Conservation (phyloP, 2,888 invertebrate genomes). For the Girardia tigrina region DNA sequence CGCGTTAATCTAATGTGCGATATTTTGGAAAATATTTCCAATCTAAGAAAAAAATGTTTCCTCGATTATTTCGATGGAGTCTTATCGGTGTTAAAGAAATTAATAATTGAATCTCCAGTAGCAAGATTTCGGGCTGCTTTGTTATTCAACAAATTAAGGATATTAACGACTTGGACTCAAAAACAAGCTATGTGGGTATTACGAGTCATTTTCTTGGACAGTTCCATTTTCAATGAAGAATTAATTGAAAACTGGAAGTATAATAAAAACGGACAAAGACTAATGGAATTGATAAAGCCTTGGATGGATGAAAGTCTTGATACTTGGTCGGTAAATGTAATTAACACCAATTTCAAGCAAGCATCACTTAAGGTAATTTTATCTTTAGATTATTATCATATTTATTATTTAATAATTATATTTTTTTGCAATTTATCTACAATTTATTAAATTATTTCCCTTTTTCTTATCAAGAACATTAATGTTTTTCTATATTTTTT, state of each 20-base stretch:
- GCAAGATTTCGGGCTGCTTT: slow-evolving; percentile 6
- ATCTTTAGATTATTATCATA: too few relatives aligned
- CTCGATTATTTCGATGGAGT: background rate
- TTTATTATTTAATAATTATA: too few relatives aligned
- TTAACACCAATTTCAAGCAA: background rate
- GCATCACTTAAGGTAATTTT: too few relatives aligned
- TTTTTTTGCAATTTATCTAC: too few relatives aligned
- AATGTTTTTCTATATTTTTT: too few relatives aligned
- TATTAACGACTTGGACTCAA: background rate
- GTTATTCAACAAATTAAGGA: background rate
- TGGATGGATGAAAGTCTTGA: background rate
- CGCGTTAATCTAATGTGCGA: slow-evolving; percentile 4
- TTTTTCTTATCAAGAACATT: too few relatives aligned
- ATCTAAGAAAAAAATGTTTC: slow-evolving; percentile 1
- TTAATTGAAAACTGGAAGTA: slow-evolving; percentile 15
- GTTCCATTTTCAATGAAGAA: background rate
- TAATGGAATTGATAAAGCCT: background rate
- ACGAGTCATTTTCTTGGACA: background rate
- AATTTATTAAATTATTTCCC: too few relatives aligned
- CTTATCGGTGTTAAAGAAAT: background rate
- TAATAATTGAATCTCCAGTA: background rate
- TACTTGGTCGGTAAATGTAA: background rate
- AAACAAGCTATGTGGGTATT: background rate
- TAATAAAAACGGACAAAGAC: background rate
- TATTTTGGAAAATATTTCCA: slow-evolving; percentile 6